Base-by-base conservation (phyloP, 2,888 invertebrate species). In the Phyto melanocephala region DNA sequence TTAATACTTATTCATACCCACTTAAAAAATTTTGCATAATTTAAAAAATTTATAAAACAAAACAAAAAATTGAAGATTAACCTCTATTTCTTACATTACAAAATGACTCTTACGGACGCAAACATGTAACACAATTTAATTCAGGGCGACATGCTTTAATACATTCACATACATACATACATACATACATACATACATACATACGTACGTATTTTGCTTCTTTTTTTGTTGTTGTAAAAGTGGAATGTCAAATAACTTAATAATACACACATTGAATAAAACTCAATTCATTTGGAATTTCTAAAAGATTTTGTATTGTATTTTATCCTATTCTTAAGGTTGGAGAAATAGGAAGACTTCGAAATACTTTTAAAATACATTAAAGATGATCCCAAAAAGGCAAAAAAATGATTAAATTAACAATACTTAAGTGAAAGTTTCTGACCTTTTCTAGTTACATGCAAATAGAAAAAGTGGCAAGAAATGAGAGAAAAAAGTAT, bases 271-370 rank as follows among this genome's bases (percentile, higher is more conserved):
- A 37, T 37, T 37, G n/a, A n/a, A 15, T 37, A 63, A 15, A 54
- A 74, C 20, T 63, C n/a, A 56, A 37, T 63, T 65, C 54, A 11
- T 13, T 71, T 35, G 35, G 35, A 47, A 60, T 50, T 47, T 22
- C n/a, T 22, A 28, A n/a, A 24, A 52, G 11, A 24, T 54, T 5
- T 54, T 54, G 17, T 42, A 1, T 24, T 24, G 6, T n/a, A 62
- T 17, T 24, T 24, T 40, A 42, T 54, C 40, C 15, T 35, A 33
- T 8, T 10, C 3, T 56, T 33, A 13, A n/a, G 7, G 8, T 33
- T 56, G 24, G 24, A 11, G 1, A 35, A 62, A 62, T 15, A 24
- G n/a, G 5, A 56, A 15, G 3, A 24, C 17, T 56, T 28, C 28
- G 6, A n/a, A 33, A 33, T 15, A n/a, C 15, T 33, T 56, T 15